Evolutionary conservation across 2,888 invertebrate genomes (phyloP), one percentile per base, ranked within the genome.

Genomic region (Thyatira batis): DNA sequence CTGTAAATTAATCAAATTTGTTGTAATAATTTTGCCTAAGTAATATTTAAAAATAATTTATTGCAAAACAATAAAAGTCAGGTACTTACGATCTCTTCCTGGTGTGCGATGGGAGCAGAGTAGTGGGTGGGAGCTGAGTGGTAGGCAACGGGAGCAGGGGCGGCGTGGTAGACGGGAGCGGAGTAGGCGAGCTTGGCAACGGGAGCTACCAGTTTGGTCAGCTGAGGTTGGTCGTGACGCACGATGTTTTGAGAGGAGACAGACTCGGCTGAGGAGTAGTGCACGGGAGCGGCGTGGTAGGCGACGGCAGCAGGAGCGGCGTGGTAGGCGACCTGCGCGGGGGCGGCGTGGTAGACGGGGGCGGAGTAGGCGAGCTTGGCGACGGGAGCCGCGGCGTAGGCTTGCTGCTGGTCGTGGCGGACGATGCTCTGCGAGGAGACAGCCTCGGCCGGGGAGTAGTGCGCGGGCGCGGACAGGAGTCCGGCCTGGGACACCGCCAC

Each of bases 381-480:
- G 28, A 61, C 57, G 20, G 65, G 71, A 10, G 70, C 63, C 6
- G 68, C 62, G 21, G 60, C 62, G 17, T 39, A 39, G 65, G 50
- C 61, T 56, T 52, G 55, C 58, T 27, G 49, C 55, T 23, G 52
- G 58, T 58, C 84, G 64, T 76, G 79, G 53, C 85, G 77, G 44
- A 82, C 69, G 61, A 82, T 76, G 70, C 70, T 80, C 54, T 81
- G 81, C 2, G 81, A 80, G 52, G 83, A 84, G 63, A 74, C 68
- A 67, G 73, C 67, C 77, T 83, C 53, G 45, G 79, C 76, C n/a
- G 77, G 59, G 23, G 78, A 77, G 65, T 78, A 76, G 70, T 84
- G 83, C 44, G 87, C 88, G 10, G 92, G 63, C 52, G 63, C 65
- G 21, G 71, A 65, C 60, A 66, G 58, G 52, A 77, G 67, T 52